Evolutionary conservation across 2,888 invertebrate genomes (phyloP).

Genomic region (Drosophila koepferae): DNA sequence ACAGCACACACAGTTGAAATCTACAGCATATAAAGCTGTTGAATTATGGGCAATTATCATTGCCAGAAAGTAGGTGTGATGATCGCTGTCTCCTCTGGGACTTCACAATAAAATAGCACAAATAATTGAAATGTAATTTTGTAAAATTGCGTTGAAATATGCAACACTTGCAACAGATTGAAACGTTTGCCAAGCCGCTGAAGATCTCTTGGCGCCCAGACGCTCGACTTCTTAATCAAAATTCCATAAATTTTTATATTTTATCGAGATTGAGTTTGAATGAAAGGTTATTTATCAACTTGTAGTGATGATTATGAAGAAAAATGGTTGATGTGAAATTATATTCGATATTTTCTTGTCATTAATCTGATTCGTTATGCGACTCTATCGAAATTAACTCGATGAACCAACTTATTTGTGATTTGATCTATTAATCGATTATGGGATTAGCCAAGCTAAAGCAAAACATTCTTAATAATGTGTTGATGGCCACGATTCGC

Average conservation of each 20-base stretch:
- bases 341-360: conserved; percentile 30
- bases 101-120: conserved; percentile 68
- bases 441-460: not conserved
- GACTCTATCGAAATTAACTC: conserved; percentile 17
- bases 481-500: conserved; percentile 41
- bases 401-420: not conserved
- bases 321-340: conserved; percentile 33
- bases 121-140: conserved; percentile 78
- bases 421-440: conserved; percentile 18
- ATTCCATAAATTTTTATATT: conserved; percentile 67
- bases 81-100: conserved; percentile 51
- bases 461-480: conserved; percentile 35
- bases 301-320: not conserved
- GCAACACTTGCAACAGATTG: conserved; percentile 42
- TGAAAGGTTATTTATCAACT: conserved; percentile 12
- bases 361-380: conserved; percentile 64
- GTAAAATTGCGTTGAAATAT: conserved; percentile 47
- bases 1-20: conserved; percentile 22
- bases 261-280: conserved; percentile 17
- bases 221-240: conserved; percentile 56
- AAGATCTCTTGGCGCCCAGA: conserved; percentile 19
- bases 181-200: conserved; percentile 47
- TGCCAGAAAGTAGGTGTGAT: conserved; percentile 77
- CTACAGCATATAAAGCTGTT: conserved; percentile 73
- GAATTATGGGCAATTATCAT: conserved; percentile 78